Evolutionary conservation across 2,888 invertebrate genomes (phyloP), one percentile per base, ranked within the genome.

Genomic region (Drosophila anomelani): DNA sequence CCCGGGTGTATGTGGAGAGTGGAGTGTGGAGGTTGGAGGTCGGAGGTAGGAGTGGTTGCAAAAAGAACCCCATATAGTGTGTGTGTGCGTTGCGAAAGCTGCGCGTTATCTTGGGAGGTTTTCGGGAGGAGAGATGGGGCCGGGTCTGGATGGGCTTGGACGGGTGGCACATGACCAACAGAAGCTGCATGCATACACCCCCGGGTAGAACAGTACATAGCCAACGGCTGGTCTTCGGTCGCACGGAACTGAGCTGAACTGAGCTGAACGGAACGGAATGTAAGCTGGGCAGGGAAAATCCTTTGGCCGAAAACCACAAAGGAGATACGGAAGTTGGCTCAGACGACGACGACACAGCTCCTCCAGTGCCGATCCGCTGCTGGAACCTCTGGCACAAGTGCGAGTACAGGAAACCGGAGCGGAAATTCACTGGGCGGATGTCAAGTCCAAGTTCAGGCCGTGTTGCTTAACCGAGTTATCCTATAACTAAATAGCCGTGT

Each of bases 121-220:
- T 67, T 68, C 43, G 62, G 68, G 62, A 58, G 54, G 29, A 12
- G 29, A 17, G 55, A 12, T 38, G 39, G 59, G 39, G 56, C 29
- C 23, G 55, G 47, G 34, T 4, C 17, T 13, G 46, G 51, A 23
- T 15, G 34, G 51, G 51, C 34, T 34, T 5, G 51, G 51, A 15
- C 34, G 51, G 86, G 68, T 70, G 77, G 80, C 74, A 86, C 73
- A 86, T 83, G 88, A 86, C 83, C 88, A 90, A 87, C 92, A 90
- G 92, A 89, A 91, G 91, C 91, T 91, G 89, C 88, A 90, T 90
- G 90, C 91, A 87, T 90, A 91, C 92, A 92, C 92, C 92, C 91
- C 92, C 92, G 92, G 93, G 92, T 92, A 90, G 91, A 91, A 87
- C 89, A 92, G 91, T 91, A 88, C 90, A 92, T 92, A 91, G 92